These are phyloP conservation scores for Garra rufa DNA, from an alignment of 2,113 vertebrate genomes.

Conservation along the genomic window DNA sequence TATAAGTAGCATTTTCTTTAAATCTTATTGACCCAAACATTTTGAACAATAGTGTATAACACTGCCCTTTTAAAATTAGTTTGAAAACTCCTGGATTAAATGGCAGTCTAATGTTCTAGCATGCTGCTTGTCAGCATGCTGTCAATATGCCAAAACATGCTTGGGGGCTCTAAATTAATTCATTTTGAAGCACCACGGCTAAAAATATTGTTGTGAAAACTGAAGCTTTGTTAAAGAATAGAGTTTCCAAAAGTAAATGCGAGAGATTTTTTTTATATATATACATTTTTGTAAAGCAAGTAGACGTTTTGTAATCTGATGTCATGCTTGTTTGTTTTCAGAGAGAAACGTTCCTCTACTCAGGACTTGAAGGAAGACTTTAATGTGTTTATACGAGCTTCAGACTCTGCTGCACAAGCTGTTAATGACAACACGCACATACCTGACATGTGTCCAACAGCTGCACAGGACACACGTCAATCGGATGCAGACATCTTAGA, in stretches of 20 bases:
- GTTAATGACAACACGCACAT: constrained; percentile 63
- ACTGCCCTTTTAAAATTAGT: no score
- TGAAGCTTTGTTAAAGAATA: no score
- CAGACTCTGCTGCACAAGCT: constrained; percentile 62
- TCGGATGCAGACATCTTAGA: background rate
- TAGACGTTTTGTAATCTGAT: background rate
- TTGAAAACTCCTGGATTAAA: no score
- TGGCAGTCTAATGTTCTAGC: no score
- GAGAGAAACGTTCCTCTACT: constrained; percentile 68
- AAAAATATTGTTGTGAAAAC: no score
- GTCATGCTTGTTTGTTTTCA: constrained; percentile 35
- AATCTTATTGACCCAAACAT: no score
- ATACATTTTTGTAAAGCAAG: background rate
- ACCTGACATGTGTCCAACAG: background rate
- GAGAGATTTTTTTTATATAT: background rate
- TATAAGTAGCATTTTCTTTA: no score
- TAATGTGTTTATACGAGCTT: constrained; percentile 64
- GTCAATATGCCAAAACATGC: background rate
- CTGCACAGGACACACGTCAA: background rate
- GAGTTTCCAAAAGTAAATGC: background rate
- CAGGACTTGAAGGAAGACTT: constrained; percentile 76
- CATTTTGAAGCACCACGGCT: background rate
- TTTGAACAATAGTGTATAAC: no score
- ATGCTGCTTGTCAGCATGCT: background rate
- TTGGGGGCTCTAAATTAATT: background rate